Percentiles rank a stretch among this genome's conserved stretches.
These are phyloP conservation scores for Drosophila fuyamai DNA, from an alignment of 1,140 invertebrate genomes.

Conservation along the genomic window DNA sequence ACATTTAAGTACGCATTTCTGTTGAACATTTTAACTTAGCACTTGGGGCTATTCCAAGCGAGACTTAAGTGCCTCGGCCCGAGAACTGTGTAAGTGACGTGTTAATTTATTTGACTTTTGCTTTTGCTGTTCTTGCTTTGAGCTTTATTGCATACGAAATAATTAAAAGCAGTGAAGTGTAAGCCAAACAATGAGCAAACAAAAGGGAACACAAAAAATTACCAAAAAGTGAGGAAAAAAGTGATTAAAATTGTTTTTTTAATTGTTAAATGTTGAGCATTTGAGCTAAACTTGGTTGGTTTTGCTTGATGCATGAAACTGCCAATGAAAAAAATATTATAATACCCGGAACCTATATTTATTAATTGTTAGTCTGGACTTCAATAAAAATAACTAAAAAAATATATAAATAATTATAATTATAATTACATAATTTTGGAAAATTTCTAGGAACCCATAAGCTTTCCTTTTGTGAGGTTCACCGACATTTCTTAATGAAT, in stretches of 20 bases:
- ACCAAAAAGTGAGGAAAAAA: constrained; percentile 42
- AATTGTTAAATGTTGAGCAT: constrained; percentile 37
- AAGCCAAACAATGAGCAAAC: constrained; percentile 58
- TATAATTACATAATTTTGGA: neutral
- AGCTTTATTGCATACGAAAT: constrained; percentile 71
- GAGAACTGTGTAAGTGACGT: constrained; percentile 66
- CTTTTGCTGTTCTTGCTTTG: constrained; percentile 48
- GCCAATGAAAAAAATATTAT: constrained; percentile 1
- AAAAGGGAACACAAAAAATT: constrained; percentile 27
- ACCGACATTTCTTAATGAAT: constrained; percentile 49
- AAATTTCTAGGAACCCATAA: neutral
- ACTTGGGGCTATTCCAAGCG: constrained; percentile 11
- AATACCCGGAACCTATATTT: constrained; percentile 7
- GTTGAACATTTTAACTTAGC: constrained; percentile 8
- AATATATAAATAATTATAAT: neutral
- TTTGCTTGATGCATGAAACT: constrained; percentile 32
- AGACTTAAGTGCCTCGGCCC: constrained; percentile 21
- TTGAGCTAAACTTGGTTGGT: constrained; percentile 23
- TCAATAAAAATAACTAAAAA: neutral
- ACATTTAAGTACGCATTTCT: constrained; percentile 9
- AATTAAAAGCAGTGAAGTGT: constrained; percentile 77
- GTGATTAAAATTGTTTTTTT: constrained; percentile 64
- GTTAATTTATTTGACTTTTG: constrained; percentile 79
- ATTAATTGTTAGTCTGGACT: neutral
- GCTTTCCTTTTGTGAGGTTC: constrained; percentile 10